Conservation (phyloP, 2,888 invertebrate genomes). For the Entomobrya multifasciata region DNA sequence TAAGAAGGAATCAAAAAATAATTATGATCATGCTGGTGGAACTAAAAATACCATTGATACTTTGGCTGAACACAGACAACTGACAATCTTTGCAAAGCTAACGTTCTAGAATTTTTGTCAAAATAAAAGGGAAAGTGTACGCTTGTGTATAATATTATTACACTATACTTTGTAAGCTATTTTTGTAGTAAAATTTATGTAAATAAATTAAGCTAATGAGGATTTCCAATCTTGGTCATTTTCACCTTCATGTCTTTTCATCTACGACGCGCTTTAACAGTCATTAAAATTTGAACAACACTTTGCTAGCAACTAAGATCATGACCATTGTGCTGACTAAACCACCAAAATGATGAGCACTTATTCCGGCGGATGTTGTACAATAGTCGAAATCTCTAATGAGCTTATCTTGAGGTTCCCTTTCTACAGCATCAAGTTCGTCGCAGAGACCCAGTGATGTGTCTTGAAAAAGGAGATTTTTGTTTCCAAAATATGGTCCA, state of each 20-base stretch:
- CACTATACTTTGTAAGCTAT: no score
- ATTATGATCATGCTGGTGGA: no score
- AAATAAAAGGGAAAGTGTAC: conserved; percentile 23
- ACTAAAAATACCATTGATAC: no score
- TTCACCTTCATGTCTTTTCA: neutral
- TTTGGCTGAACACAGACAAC: conserved; percentile 6
- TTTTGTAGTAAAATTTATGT: neutral
- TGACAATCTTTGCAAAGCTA: neutral
- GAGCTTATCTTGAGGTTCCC: conserved; percentile 41
- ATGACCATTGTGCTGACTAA: neutral
- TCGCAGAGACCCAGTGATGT: conserved; percentile 68
- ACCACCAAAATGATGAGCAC: neutral
- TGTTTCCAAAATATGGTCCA: conserved; percentile 73
- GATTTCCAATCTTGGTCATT: neutral
- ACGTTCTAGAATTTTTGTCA: neutral
- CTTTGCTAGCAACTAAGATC: conserved; percentile 18
- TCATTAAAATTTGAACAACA: conserved; percentile 9
- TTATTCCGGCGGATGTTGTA: conserved; percentile 62
- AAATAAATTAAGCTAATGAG: conserved; percentile 47
- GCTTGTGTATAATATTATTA: no score
- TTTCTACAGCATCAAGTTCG: conserved; percentile 23
- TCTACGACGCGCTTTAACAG: conserved; percentile 10
- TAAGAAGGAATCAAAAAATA: neutral
- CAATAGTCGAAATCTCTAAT: conserved; percentile 75
- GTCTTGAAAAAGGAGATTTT: conserved; percentile 71